A percentile compares a stretch with the other conserved stretches of the same genome.
Conservation (phyloP, 1,140 invertebrate genomes). For the Leptinotarsa defecta region DNA sequence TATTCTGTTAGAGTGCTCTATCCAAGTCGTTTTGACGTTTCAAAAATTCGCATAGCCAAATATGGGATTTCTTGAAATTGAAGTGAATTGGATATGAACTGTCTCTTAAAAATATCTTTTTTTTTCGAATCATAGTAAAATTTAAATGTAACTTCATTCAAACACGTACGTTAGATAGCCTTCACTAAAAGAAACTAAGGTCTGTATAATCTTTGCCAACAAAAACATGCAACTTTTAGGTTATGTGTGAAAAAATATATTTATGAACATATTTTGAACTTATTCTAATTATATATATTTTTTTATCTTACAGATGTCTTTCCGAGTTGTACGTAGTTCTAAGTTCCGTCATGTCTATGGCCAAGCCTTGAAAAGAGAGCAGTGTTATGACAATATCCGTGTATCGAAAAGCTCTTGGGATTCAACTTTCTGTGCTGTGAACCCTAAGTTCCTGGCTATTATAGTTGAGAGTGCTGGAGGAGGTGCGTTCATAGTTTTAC, state of each 20-base stretch:
- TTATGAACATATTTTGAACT: constrained; percentile 22
- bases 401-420: constrained; percentile 99
- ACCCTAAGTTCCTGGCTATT: constrained; percentile 98
- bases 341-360: constrained; percentile 99
- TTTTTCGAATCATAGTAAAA: constrained; percentile 36
- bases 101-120: constrained; percentile 34
- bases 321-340: constrained; percentile 92
- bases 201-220: constrained; percentile 30
- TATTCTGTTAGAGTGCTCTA: neutral
- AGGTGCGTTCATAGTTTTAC: constrained; percentile 96
- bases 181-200: constrained; percentile 32
- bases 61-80: constrained; percentile 48
- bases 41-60: constrained; percentile 52
- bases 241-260: constrained; percentile 43
- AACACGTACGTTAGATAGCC: neutral
- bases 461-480: constrained; percentile 99
- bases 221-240: constrained; percentile 41
- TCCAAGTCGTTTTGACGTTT: constrained; percentile 47
- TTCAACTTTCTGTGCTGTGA: constrained; percentile 97
- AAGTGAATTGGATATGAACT: constrained; percentile 48
- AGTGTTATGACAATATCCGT: constrained; percentile 98
- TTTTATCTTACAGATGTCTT: constrained; percentile 74
- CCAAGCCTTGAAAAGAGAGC: constrained; percentile 92
- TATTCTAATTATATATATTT: constrained; percentile 21
- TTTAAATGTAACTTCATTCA: constrained; percentile 38